Base-by-base conservation (phyloP, 1,140 invertebrate species). In the Caenorhabditis inopinata region DNA sequence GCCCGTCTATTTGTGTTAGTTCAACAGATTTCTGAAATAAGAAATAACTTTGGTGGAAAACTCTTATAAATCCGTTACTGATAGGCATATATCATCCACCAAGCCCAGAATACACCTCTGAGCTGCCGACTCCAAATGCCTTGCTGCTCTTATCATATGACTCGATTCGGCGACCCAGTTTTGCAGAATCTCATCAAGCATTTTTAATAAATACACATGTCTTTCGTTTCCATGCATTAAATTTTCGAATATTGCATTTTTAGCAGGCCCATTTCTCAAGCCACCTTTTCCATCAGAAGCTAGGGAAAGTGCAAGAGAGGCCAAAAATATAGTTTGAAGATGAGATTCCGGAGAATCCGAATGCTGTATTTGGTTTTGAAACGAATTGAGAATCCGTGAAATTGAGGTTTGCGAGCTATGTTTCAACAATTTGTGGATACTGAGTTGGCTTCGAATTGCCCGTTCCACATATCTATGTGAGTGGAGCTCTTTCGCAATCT, bases 221-320 rank as follows among this genome's bases (percentile, higher is more conserved):
- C n/a, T 51, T 0, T 25, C 14, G 6, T 6, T 11, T 32, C 51
- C 51, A 23, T 58, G 6, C 51, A 58, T 68, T 32, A 68, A 21
- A 0, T 68, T 68, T 68, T 68, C 58, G 32, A 68, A 68, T 18
- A 23, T 21, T 38, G 58, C 16, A 42, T 68, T 68, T 21, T 68
- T 68, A 1, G 58, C 58, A 4, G 58, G 58, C 2, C 58, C 58
- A 42, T 68, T 68, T 42, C 58, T 35, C 29, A 68, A 29, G 3
- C 58, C 58, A 5, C 58, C 58, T 38, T 68, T 68, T 2, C 58
- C 58, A 32, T 68, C n/a, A 21, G 58, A 68, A 38, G 58, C 58
- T 12, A 68, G 16, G 2, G 58, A 68, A 0, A 68, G 58, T 1
- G 58, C 58, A 3, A 68, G 32, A 11, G 58, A 68, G 23, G 58